phyloP scores from a whole-genome alignment of 2,113 vertebrate genomes.

The Salvelinus fontinalis region DNA sequence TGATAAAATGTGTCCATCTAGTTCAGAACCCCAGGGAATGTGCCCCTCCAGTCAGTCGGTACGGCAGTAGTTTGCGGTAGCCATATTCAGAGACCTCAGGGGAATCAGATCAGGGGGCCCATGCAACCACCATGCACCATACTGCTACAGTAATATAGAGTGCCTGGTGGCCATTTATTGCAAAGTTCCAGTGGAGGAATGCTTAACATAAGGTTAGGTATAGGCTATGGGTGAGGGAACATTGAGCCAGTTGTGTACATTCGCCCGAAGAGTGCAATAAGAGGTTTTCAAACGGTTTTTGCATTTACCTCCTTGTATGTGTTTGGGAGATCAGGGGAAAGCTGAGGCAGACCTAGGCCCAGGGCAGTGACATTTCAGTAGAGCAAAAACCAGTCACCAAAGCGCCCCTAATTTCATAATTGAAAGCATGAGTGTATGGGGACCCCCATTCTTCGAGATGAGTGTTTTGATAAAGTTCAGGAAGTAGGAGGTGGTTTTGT shows the following conservation, averaged over 20 bases:
- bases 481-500: too few species aligned
- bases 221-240: background rate
- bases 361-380: conserved; percentile 34
- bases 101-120: too few species aligned
- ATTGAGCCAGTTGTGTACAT: background rate
- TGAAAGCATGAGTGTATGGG: conserved; percentile 31
- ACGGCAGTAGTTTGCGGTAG: background rate
- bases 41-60: background rate
- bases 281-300: too few species aligned
- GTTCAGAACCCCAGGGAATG: background rate
- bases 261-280: too few species aligned
- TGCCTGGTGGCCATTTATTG: background rate
- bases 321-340: conserved; percentile 30
- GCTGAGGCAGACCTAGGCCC: conserved; percentile 26
- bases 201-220: background rate
- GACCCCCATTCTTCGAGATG: background rate
- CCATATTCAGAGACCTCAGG: background rate
- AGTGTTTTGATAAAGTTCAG: too few species aligned
- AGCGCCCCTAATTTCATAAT: conserved; percentile 27
- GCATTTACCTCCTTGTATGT: conserved; percentile 12
- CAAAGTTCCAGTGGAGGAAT: background rate
- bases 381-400: conserved; percentile 25
- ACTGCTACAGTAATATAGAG: background rate
- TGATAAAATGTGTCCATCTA: background rate
- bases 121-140: too few species aligned